Conservation (phyloP, 2,888 invertebrate genomes). For the Lysandra bellargus region DNA sequence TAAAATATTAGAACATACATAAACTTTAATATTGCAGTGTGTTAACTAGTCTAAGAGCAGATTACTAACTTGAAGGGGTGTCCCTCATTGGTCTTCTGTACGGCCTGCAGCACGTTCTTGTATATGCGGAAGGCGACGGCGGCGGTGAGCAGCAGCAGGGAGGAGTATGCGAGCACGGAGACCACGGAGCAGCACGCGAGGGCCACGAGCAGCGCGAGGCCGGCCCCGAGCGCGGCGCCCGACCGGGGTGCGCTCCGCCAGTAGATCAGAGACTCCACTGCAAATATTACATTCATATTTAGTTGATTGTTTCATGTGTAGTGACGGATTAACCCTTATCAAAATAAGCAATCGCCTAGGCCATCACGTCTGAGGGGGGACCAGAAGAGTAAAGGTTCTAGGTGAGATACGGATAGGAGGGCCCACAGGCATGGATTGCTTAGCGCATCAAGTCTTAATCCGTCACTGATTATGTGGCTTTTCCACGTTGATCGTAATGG, state of each 20-base stretch:
- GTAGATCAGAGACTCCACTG: slow-evolving; percentile 97
- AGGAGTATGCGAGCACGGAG: slow-evolving; percentile 95
- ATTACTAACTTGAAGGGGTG: slow-evolving; percentile 97
- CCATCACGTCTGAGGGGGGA: no score
- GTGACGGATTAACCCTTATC: no score
- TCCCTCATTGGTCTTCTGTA: slow-evolving; percentile 97
- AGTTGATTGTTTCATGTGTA: neutral
- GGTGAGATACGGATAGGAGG: no score
- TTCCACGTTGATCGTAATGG: no score
- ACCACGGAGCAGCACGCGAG: slow-evolving; percentile 97
- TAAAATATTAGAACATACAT: no score
- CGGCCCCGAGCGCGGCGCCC: slow-evolving; percentile 94
- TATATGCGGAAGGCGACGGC: slow-evolving; percentile 97
- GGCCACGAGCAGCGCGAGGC: slow-evolving; percentile 93
- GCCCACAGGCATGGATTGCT: no score
- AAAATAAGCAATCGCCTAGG: no score
- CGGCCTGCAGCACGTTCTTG: slow-evolving; percentile 96
- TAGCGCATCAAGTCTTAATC: no score
- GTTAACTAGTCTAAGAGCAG: neutral
- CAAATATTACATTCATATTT: slow-evolving; percentile 50
- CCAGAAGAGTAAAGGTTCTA: no score
- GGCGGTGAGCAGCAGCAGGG: slow-evolving; percentile 90
- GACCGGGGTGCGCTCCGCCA: slow-evolving; percentile 98
- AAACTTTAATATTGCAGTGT: no score
- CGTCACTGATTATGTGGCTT: no score